phyloP scores from a whole-genome alignment of 2,113 vertebrate genomes.

The Marmota monax region DNA sequence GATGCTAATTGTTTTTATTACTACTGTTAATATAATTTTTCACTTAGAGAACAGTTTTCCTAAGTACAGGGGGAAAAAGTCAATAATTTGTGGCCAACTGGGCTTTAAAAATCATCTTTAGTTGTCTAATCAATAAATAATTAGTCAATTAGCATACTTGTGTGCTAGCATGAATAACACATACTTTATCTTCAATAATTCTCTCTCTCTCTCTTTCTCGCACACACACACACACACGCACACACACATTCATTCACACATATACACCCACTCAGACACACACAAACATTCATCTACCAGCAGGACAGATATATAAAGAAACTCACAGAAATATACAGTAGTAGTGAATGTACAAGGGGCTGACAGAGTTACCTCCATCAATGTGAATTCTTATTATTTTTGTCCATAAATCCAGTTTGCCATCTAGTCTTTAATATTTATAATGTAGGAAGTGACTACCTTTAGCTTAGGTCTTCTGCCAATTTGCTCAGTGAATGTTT shows the following conservation, averaged over 20 bases:
- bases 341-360: not conserved
- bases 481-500: conserved; percentile 53
- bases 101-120: conserved; percentile 69
- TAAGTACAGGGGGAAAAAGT: not conserved
- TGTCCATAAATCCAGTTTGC: not conserved
- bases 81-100: conserved; percentile 63
- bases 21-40: conserved; percentile 62
- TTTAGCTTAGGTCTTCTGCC: not conserved
- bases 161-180: not conserved
- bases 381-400: not conserved
- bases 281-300: rapidly evolving
- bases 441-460: not conserved
- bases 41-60: conserved; percentile 35
- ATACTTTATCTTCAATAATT: not conserved
- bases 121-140: conserved; percentile 75
- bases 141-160: conserved; percentile 68
- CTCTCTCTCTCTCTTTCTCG: not conserved
- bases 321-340: not conserved
- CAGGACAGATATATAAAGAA: conserved; percentile 1
- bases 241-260: not conserved
- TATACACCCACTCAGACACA: not conserved
- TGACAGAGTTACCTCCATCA: not conserved
- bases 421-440: not conserved
- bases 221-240: too few species aligned
- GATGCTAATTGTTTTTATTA: conserved; percentile 65